A percentile compares a stretch with the other conserved stretches of the same genome.
These are phyloP conservation scores for Brachypalpus laphriformis DNA, from an alignment of 2,888 invertebrate genomes.

Conservation along the genomic window DNA sequence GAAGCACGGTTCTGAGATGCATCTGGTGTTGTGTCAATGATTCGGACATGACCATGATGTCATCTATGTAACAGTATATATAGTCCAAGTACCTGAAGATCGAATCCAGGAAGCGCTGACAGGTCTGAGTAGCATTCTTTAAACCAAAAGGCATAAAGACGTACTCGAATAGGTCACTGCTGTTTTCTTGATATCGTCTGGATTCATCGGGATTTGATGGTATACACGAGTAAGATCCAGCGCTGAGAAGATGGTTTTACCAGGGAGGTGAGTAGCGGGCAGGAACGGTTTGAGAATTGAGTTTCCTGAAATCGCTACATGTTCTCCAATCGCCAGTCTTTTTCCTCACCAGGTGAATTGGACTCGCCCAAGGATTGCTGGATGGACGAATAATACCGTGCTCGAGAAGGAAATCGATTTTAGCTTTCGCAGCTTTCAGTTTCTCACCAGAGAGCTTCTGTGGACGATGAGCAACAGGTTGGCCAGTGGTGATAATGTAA, in stretches of 20 bases:
- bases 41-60: neutral
- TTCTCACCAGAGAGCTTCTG: slow-evolving; percentile 75
- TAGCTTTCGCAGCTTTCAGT: slow-evolving; percentile 5
- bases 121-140: neutral
- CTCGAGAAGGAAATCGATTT: slow-evolving; percentile 70
- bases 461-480: slow-evolving; percentile 20
- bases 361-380: slow-evolving; percentile 19
- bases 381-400: too few species aligned
- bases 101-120: neutral
- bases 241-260: too few species aligned
- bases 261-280: slow-evolving; percentile 76
- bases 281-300: slow-evolving; percentile 77
- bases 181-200: neutral
- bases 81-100: neutral
- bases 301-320: slow-evolving; percentile 76
- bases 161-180: neutral
- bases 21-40: neutral
- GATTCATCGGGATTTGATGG: neutral
- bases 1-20: neutral
- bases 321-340: too few species aligned
- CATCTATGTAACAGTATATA: neutral
- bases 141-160: neutral
- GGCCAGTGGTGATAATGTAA: slow-evolving; percentile 3
- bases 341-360: neutral
- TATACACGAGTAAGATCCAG: too few species aligned